Conservation (phyloP, 2,797 vertebrate genomes). For the Lateolabrax maculatus region DNA sequence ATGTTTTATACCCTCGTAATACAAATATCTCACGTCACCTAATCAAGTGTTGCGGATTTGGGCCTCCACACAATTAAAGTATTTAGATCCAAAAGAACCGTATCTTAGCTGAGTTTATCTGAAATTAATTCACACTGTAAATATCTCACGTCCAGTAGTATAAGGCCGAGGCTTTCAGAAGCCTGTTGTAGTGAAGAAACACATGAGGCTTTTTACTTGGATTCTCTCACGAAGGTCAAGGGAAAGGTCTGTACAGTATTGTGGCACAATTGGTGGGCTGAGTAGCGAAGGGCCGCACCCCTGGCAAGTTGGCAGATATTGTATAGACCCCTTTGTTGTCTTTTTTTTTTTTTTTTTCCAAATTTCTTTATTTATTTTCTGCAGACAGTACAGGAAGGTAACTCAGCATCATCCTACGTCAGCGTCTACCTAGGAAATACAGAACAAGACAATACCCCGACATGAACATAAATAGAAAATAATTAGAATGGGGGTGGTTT, state of each 20-base stretch:
- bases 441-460: no score
- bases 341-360: no score
- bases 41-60: background rate
- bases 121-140: conserved; percentile 7
- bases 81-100: background rate
- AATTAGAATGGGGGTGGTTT: no score
- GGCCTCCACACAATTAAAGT: background rate
- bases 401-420: no score
- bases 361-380: no score
- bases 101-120: background rate
- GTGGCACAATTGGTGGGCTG: conserved; percentile 71
- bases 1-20: background rate
- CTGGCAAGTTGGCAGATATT: conserved; percentile 68
- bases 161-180: conserved; percentile 17
- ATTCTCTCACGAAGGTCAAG: conserved; percentile 70
- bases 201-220: conserved; percentile 41
- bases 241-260: conserved; percentile 77
- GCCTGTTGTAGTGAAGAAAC: conserved; percentile 22
- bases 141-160: conserved; percentile 8
- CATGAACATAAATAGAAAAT: no score
- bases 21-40: background rate
- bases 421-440: no score
- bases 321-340: conserved; percentile 73
- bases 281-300: conserved; percentile 38
- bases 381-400: no score